phyloP scores from a whole-genome alignment of 2,113 vertebrate genomes.

The Heloderma charlesbogerti region DNA sequence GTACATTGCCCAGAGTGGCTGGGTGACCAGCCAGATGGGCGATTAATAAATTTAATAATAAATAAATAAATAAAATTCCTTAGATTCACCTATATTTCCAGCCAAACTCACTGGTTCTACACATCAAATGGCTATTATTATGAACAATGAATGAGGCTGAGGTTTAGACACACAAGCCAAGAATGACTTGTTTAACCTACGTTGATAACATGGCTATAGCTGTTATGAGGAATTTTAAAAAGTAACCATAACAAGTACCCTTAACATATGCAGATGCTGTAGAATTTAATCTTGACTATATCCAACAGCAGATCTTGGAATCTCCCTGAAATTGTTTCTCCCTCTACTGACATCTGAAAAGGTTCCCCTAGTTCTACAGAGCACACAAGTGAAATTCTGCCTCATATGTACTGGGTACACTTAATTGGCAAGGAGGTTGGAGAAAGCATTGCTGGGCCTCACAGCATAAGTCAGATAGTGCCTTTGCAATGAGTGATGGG shows the following conservation, averaged over 20 bases:
- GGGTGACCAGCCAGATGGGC: too few relatives aligned
- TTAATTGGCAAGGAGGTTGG: not conserved
- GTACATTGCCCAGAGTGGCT: too few relatives aligned
- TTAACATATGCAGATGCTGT: not conserved
- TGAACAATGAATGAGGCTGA: not conserved
- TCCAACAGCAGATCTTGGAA: not conserved
- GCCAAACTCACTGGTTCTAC: not conserved
- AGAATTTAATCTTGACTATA: not conserved
- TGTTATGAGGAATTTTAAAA: not conserved
- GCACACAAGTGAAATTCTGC: not conserved
- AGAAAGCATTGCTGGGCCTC: not conserved
- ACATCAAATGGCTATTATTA: not conserved
- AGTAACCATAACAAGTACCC: not conserved
- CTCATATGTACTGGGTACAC: not conserved
- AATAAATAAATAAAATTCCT: too few relatives aligned
- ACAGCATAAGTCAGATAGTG: constrained; percentile 18
- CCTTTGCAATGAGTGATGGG: constrained; percentile 62
- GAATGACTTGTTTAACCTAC: not conserved
- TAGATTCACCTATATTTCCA: not conserved
- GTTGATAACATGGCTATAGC: not conserved
- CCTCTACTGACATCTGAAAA: not conserved
- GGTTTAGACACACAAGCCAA: not conserved
- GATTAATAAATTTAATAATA: too few relatives aligned
- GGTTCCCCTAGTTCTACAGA: not conserved
- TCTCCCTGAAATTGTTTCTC: not conserved